Base-by-base conservation (phyloP, 2,113 vertebrate genomes). In the Corvus cornix region DNA sequence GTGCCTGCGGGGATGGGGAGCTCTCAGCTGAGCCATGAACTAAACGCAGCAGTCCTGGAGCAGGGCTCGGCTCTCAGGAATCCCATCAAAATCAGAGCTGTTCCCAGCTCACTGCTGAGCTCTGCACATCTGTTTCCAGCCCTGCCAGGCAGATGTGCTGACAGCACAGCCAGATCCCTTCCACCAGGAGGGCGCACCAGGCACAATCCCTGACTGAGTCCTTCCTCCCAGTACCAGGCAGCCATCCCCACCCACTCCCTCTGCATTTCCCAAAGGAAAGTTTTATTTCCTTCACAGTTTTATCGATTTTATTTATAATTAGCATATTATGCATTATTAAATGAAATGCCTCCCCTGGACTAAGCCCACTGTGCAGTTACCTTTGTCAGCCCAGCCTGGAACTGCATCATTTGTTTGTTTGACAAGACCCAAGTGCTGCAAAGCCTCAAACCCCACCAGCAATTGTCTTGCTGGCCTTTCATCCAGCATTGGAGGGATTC, bases 71-170 rank as follows among this genome's bases (percentile, higher is more conserved):
- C 44, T 31, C 20, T 59, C 19, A 9, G 26, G 39, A 27, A n/a
- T 19, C 27, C 33, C n/a, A 16, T 3, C 10, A 26, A 23, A 20
- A 23, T 3, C 4, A 0, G 1, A 70, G 58, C 21, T 20, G 28
- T 15, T 49, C 55, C 17, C 67, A 74, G 51, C 30, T 68, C 63
- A 9, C 21, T 56, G 41, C 23, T 62, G 20, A 52, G 62, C 72
- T 52, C 77, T 33, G 56, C 9, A 7, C 49, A 24, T 2, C 20
- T 44, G 33, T 39, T 24, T 19, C 73, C n/a, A 58, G 1, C n/a
- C 27, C 33, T 41, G 23, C 9, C 19, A 16, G 17, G 55, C 2
- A 19, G 31, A 23, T 58, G 59, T 77, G 56, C 26, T 70, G 33
- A 55, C 62, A 83, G 56, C 62, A 48, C 35, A 26, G 10, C 22